phyloP scores from a whole-genome alignment of 1,140 invertebrate genomes.

The Platorchestia sp. region DNA sequence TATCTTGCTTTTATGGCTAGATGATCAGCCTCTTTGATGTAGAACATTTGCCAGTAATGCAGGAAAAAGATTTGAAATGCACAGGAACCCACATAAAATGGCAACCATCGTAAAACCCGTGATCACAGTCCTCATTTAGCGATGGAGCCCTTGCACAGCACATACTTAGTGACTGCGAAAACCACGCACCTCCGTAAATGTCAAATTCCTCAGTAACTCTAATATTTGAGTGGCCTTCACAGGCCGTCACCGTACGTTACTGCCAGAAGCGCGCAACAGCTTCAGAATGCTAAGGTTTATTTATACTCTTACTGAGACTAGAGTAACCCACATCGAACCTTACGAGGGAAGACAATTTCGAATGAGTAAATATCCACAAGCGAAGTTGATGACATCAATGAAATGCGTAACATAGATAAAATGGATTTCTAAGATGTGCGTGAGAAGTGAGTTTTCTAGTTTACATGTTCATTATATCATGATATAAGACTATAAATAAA shows the following conservation, averaged over 20 bases:
- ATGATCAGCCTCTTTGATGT: background rate
- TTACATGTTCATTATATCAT: background rate
- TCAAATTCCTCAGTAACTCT: background rate
- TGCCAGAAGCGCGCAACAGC: background rate
- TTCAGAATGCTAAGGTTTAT: background rate
- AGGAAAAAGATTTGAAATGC: background rate
- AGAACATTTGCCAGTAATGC: background rate
- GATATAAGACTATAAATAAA: background rate
- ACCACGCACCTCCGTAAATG: background rate
- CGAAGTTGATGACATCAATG: background rate
- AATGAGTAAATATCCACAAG: background rate
- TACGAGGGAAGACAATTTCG: background rate
- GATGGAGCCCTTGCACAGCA: background rate
- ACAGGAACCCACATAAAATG: background rate
- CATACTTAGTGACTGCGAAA: background rate
- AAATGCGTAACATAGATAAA: background rate
- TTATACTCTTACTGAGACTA: background rate
- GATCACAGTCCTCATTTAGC: background rate
- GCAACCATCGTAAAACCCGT: background rate
- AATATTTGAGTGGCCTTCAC: background rate
- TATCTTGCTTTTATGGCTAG: background rate
- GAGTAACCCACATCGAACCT: background rate
- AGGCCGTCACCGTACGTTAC: background rate
- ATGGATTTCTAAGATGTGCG: background rate
- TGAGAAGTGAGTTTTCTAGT: background rate